A percentile compares a stretch with the other conserved stretches of the same genome.
phyloP scores from a whole-genome alignment of 2,113 vertebrate genomes.

The Microcebus tavaratra region DNA sequence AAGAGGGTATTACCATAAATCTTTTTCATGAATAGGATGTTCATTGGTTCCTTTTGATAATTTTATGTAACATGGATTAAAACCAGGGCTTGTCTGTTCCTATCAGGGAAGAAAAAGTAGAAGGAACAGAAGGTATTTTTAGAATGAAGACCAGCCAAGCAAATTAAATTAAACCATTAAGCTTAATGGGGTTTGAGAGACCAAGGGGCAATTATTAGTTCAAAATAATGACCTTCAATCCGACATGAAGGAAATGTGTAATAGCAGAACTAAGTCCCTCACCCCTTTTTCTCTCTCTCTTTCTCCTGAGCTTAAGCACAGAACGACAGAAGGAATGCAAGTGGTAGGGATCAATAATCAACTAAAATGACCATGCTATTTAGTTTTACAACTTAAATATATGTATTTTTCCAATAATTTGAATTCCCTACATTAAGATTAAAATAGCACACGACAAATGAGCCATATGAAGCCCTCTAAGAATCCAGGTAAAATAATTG shows the following conservation, averaged over 20 bases:
- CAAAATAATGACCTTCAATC: constrained; percentile 79
- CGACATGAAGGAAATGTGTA: constrained; percentile 70
- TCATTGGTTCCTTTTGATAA: constrained; percentile 62
- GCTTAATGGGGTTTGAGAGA: constrained; percentile 78
- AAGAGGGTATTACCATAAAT: constrained; percentile 23
- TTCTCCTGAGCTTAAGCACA: background rate
- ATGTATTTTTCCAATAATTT: constrained; percentile 47
- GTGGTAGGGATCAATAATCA: background rate
- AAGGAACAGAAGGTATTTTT: constrained; percentile 70
- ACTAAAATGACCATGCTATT: constrained; percentile 34
- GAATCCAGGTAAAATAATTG: constrained; percentile 59
- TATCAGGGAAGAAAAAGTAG: constrained; percentile 68
- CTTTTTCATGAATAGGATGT: constrained; percentile 63
- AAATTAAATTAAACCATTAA: constrained; percentile 85
- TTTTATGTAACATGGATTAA: constrained; percentile 77
- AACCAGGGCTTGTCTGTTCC: constrained; percentile 75
- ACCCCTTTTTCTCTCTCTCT: background rate
- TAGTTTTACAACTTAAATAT: constrained; percentile 62
- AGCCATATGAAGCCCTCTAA: constrained; percentile 65
- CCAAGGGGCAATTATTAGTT: constrained; percentile 79
- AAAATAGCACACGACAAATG: constrained; percentile 57
- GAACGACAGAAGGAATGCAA: background rate
- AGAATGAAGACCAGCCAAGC: constrained; percentile 78
- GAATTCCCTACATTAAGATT: background rate
- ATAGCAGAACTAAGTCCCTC: background rate